Evolutionary conservation across 1,140 invertebrate genomes (phyloP), one percentile per base, ranked within the genome.

Genomic region (Tenebrio molitor): DNA sequence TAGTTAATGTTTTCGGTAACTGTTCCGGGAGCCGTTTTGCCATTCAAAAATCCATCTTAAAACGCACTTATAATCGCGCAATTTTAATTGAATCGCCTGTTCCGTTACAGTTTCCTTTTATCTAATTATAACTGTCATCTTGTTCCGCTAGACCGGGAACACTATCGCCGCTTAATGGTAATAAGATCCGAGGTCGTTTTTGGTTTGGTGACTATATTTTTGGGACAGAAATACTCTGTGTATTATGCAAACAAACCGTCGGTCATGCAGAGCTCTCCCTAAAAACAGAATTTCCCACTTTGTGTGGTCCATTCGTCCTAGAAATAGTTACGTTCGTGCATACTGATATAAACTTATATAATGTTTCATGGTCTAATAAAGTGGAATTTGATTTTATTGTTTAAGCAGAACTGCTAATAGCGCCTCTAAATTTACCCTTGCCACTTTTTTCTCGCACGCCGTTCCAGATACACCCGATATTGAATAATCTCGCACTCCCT

Each of bases 341-440:
- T 23, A 66, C 64, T 66, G 39, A 66, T 66, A 66, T 66, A 66
- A 66, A 66, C 64, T 66, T 66, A 66, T 66, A 66, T 66, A 66
- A 66, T 66, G 64, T 66, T 66, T 66, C 64, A 66, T 66, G 36
- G 64, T 66, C 64, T 66, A 66, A 66, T 66, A 66, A 66, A 66
- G 64, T 25, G 64, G 64, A 66, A 66, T 66, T 44, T 66, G 64
- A 66, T 66, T 66, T 66, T 66, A 42, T 42, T 42, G 42, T 66
- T 66, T 44, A n/a, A 66, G 42, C 64, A 23, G 17, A 19, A 44
- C 25, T 66, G 64, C 64, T 34, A 66, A 42, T 44, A 42, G 17
- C 17, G 19, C 19, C 42, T 19, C 62, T 66, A 66, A 66, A 58
- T 58, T 58, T 58, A 58, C 21, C 36, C 36, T 39, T 12, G n/a